Base-by-base conservation (phyloP, 2,113 vertebrate species). In the Seriola dumerili region DNA sequence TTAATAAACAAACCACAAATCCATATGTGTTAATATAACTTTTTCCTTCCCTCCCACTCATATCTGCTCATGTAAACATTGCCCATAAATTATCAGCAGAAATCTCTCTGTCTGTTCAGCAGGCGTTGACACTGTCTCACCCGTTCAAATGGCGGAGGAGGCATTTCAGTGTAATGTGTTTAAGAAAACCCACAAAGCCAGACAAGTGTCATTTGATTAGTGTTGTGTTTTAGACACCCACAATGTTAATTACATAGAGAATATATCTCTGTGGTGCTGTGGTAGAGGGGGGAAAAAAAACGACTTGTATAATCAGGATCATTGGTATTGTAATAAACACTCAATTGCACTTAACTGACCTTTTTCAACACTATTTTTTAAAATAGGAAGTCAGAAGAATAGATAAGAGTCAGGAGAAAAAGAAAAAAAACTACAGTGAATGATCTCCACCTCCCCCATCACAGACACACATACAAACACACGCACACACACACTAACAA, bases 121-220 rank as follows among this genome's bases (percentile, higher is more conserved):
- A 61, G 55, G 29, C 32, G n/a, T 1, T 78, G 29, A 76, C 25
- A 21, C 34, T 23, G 25, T 75, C 29, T 86, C 68, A 66, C 80
- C 42, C 72, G 62, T 62, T 80, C 57, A 81, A 85, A 88, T 9
- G 62, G 81, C 21, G 38, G 75, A 71, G 79, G 80, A 87, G 71
- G 83, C 74, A 83, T 81, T 81, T 65, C 42, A 76, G 29, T 54
- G 9, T 65, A 71, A 80, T 36, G 46, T 6, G 3, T 48, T 67
- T 57, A 77, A 76, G 59, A 76, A 84, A 87, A 72, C 55, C 32
- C 68, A 82, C 70, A 77, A 76, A 84, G 61, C 52, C 80, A 91
- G 71, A 88, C 85, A 80, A 83, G 68, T 76, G 79, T 81, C 77
- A 85, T 89, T 76, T 88, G 72, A 91, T 90, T 90, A 90, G 67